phyloP scores from a whole-genome alignment of 2,888 invertebrate species.

The Mechanitis mazaeus region DNA sequence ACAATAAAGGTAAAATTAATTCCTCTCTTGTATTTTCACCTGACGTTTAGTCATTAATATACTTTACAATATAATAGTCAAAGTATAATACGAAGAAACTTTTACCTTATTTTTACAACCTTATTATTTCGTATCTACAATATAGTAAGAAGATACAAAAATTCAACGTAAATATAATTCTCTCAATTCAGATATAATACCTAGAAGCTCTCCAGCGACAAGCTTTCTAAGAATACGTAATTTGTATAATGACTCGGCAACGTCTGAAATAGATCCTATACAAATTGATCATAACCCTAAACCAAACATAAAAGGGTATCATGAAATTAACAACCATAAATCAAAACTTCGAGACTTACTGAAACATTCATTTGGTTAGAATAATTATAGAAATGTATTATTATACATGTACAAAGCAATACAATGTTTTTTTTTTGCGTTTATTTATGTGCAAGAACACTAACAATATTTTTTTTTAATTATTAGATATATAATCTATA shows the following conservation, averaged over 20 bases:
- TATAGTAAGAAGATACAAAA: no score
- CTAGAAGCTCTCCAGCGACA: constrained; percentile 35
- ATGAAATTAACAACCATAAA: constrained; percentile 35
- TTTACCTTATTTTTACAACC: no score
- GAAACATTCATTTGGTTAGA: constrained; percentile 2
- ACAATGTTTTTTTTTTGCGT: no score
- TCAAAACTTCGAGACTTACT: constrained; percentile 2
- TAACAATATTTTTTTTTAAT: no score
- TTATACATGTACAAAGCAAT: background rate
- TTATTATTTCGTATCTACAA: background rate
- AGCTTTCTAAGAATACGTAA: constrained; percentile 57
- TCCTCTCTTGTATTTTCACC: background rate
- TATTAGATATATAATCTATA: no score
- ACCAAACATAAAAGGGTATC: constrained; percentile 4
- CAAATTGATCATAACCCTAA: constrained; percentile 34
- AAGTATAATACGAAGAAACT: no score
- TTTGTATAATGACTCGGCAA: constrained; percentile 48
- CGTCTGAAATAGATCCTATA: constrained; percentile 52
- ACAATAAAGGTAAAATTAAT: background rate
- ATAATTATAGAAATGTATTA: background rate
- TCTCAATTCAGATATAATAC: constrained; percentile 39
- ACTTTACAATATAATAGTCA: background rate
- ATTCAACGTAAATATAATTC: constrained; percentile 6
- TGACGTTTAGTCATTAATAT: background rate
- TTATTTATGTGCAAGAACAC: no score